phyloP scores from a whole-genome alignment of 2,888 invertebrate genomes.

The Cephus spinipes region DNA sequence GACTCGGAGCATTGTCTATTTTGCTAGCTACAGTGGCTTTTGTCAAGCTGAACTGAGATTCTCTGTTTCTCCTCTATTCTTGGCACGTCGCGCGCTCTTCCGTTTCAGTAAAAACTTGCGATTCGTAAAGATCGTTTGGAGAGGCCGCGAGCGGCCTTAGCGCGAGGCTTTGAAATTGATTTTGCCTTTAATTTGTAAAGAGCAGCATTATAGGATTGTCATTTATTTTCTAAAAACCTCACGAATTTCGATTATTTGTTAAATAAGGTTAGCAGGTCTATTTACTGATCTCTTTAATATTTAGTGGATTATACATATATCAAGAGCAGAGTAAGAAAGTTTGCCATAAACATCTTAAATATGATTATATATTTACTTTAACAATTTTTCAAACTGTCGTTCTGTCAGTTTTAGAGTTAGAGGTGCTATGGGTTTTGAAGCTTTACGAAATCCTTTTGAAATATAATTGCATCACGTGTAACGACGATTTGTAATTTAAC shows the following conservation, averaged over 20 bases:
- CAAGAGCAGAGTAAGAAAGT: not conserved
- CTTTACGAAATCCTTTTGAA: not conserved
- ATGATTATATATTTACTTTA: not conserved
- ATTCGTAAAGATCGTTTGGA: not conserved
- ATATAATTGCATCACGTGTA: not conserved
- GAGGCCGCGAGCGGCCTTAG: not conserved
- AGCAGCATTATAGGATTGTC: not conserved
- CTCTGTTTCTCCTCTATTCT: not conserved
- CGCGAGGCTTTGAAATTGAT: not conserved
- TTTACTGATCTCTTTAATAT: not conserved
- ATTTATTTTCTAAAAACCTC: not conserved
- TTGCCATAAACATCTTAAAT: not conserved
- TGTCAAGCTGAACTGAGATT: conserved; percentile 8
- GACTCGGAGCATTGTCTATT: conserved; percentile 19
- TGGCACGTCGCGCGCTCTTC: conserved; percentile 7
- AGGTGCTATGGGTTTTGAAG: not conserved
- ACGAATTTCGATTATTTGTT: not conserved
- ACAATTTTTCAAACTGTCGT: not conserved
- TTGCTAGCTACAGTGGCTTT: conserved; percentile 12
- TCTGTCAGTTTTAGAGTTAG: not conserved
- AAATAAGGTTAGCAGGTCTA: not conserved
- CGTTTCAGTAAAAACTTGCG: conserved; percentile 2
- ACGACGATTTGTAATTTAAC: not conserved
- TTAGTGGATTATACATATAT: not conserved
- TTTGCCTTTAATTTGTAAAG: not conserved